Evolutionary conservation across 2,888 invertebrate genomes (phyloP).

Genomic region (Nomada flava): DNA sequence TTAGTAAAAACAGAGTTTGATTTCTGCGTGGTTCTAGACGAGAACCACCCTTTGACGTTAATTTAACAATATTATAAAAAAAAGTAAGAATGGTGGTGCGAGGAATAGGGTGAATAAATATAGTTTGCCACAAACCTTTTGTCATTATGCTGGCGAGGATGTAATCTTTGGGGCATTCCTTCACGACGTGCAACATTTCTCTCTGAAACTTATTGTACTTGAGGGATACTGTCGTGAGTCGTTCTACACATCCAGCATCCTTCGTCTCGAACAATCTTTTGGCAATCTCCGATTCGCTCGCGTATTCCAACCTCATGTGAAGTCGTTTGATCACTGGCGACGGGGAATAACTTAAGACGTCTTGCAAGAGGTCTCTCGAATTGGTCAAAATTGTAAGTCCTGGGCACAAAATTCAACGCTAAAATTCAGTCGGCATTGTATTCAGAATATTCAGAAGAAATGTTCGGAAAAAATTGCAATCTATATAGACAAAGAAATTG

Average conservation of each 20-base stretch:
- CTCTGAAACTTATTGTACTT: slow-evolving; percentile 16
- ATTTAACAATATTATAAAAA: neutral
- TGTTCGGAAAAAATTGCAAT: neutral
- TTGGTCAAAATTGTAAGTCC: slow-evolving; percentile 31
- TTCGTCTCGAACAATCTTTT: slow-evolving; percentile 33
- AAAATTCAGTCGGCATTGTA: too few relatives aligned
- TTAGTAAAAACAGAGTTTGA: too few relatives aligned
- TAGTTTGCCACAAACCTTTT: slow-evolving; percentile 34
- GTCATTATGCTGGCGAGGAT: slow-evolving; percentile 30
- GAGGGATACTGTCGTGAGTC: slow-evolving; percentile 2
- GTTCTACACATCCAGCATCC: slow-evolving; percentile 42
- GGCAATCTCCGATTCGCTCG: slow-evolving; percentile 35
- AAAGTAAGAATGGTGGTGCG: neutral
- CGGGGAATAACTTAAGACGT: slow-evolving; percentile 25
- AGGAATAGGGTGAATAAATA: neutral
- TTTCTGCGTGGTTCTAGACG: too few relatives aligned
- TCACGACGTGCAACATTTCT: slow-evolving; percentile 34
- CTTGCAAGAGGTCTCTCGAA: slow-evolving; percentile 35
- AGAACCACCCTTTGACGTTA: neutral
- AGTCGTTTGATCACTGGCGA: slow-evolving; percentile 26
- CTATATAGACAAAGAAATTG: neutral
- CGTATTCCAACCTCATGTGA: slow-evolving; percentile 23
- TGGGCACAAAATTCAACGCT: neutral
- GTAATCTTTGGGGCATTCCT: slow-evolving; percentile 52
- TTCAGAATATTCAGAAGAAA: neutral